Percentiles rank a stretch among this genome's conserved stretches.
These are phyloP conservation scores for Aleiodes leptofemur DNA, from an alignment of 2,888 invertebrate genomes.

Conservation along the genomic window DNA sequence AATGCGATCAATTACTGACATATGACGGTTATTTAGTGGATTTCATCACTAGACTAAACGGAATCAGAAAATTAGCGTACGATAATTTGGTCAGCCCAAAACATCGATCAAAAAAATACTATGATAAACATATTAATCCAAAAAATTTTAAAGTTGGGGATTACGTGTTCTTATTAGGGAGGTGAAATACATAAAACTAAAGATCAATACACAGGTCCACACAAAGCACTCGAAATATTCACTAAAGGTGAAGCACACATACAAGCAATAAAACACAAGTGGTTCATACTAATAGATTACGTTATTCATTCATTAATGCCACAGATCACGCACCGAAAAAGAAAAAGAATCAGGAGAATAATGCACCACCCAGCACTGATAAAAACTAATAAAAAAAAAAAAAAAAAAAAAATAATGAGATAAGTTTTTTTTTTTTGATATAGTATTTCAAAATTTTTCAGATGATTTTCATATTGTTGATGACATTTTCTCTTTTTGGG, in stretches of 20 bases:
- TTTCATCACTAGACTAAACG: slow-evolving; percentile 26
- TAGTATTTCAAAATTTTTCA: no score
- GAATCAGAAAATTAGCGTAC: slow-evolving; percentile 28
- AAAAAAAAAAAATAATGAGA: no score
- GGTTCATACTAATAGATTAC: slow-evolving; percentile 39
- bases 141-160: slow-evolving; percentile 38
- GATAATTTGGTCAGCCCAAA: slow-evolving; percentile 45
- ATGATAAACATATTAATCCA: background rate
- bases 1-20: slow-evolving; percentile 26
- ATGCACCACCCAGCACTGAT: no score
- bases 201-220: slow-evolving; percentile 48
- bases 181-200: slow-evolving; percentile 43
- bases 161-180: slow-evolving; percentile 40
- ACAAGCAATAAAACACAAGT: slow-evolving; percentile 21
- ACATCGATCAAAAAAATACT: slow-evolving; percentile 31
- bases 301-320: background rate
- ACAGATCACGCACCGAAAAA: no score
- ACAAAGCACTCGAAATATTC: slow-evolving; percentile 41
- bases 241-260: slow-evolving; percentile 32
- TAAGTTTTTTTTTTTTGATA: no score
- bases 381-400: no score
- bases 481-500: no score
- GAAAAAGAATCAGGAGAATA: no score
- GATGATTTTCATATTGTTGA: no score
- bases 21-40: slow-evolving; percentile 48